Percentiles rank a stretch among this genome's conserved stretches.
Conservation (phyloP, 2,113 vertebrate species). For the Elachura formosa region DNA sequence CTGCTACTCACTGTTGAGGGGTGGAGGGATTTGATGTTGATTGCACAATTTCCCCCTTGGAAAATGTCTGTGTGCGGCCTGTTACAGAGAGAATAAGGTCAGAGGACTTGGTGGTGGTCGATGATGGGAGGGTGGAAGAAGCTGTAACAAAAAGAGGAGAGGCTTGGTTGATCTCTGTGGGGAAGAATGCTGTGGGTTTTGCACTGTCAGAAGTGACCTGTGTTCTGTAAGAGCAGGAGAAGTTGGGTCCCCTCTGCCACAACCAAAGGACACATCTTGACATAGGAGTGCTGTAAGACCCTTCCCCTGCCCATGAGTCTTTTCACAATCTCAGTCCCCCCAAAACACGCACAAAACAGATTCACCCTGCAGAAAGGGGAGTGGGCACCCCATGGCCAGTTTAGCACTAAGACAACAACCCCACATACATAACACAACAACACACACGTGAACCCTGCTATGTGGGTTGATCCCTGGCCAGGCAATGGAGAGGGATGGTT, state of each 20-base stretch:
- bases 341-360: neutral
- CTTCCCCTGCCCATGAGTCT: neutral
- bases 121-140: rapidly evolving
- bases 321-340: rapidly evolving
- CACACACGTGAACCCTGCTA: too few species aligned
- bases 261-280: rapidly evolving
- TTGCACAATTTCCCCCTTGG: rapidly evolving
- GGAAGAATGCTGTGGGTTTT: neutral
- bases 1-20: neutral
- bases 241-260: neutral
- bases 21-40: rapidly evolving
- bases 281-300: neutral
- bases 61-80: neutral
- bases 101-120: rapidly evolving
- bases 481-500: rapidly evolving
- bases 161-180: rapidly evolving
- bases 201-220: neutral
- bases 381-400: neutral
- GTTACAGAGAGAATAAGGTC: rapidly evolving
- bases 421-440: rapidly evolving
- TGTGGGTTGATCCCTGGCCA: neutral
- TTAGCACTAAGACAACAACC: neutral
- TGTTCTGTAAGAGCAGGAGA: neutral
- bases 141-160: neutral
- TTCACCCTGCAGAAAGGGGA: neutral